phyloP scores from a whole-genome alignment of 2,888 invertebrate species.

The Glyphotaelius pellucidus region DNA sequence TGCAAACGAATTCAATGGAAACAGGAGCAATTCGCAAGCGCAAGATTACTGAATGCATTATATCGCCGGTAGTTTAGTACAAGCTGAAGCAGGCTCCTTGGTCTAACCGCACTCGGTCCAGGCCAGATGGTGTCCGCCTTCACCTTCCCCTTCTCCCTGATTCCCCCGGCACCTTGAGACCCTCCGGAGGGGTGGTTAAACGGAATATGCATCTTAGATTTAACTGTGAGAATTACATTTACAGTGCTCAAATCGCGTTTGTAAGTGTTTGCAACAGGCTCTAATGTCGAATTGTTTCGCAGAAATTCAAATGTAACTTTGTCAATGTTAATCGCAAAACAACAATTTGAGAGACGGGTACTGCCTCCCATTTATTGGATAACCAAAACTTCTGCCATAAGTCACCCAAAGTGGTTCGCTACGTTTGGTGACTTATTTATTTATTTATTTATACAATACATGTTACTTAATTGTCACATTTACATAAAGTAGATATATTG shows the following conservation, averaged over 20 bases:
- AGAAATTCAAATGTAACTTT: no score
- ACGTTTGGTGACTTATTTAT: no score
- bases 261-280: background rate
- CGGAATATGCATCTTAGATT: conserved; percentile 16
- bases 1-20: background rate
- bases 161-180: background rate
- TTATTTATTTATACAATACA: no score
- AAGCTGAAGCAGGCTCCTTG: conserved; percentile 31
- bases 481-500: no score
- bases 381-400: no score
- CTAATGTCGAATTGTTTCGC: background rate
- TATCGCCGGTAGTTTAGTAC: conserved; percentile 22
- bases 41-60: conserved; percentile 48
- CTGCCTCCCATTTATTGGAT: no score
- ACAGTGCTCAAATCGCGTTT: background rate
- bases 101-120: conserved; percentile 13
- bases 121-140: conserved; percentile 27
- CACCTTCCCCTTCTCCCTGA: background rate
- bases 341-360: no score
- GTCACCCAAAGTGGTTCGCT: no score
- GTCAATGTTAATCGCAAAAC: no score
- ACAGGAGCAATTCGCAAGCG: conserved; percentile 22
- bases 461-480: no score
- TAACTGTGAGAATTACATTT: background rate
- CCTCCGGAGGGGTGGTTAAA: background rate